A percentile compares a stretch with the other conserved stretches of the same genome.
These are phyloP conservation scores for Mirounga angustirostris DNA, from an alignment of 2,113 vertebrate species.

Conservation along the genomic window DNA sequence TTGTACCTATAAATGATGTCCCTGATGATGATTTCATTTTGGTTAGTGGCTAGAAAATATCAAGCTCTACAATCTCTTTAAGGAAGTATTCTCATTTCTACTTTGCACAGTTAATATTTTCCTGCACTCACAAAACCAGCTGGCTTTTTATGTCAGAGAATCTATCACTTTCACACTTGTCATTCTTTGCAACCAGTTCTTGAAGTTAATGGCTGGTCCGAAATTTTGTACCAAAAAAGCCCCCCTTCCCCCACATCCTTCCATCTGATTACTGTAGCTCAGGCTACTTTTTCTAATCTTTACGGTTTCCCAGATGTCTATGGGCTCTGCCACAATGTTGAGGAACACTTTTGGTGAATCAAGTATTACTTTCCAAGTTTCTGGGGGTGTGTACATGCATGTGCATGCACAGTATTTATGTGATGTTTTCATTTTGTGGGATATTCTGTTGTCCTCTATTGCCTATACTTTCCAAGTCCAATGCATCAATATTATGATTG, in stretches of 20 bases:
- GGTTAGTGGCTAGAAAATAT: background rate
- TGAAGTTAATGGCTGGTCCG: background rate
- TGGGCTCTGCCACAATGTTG: background rate
- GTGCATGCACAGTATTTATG: background rate
- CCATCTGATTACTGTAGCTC: background rate
- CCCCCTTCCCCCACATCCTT: background rate
- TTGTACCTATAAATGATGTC: background rate
- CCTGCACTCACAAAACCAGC: background rate
- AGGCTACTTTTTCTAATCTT: conserved; percentile 36
- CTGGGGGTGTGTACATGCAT: background rate
- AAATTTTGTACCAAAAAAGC: background rate
- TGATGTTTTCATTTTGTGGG: background rate
- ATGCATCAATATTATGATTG: background rate
- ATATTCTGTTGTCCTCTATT: background rate
- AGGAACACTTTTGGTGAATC: background rate
- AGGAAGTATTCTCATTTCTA: background rate
- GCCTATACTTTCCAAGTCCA: background rate
- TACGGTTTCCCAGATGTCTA: conserved; percentile 24
- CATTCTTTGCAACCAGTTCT: conserved; percentile 3
- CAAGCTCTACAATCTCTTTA: background rate
- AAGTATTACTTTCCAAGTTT: background rate
- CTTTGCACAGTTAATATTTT: conserved; percentile 13
- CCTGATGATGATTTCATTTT: background rate
- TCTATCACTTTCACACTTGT: background rate
- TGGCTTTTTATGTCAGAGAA: background rate